Evolutionary conservation across 2,113 vertebrate species (phyloP).

Genomic region (Tympanuchus pallidicinctus): DNA sequence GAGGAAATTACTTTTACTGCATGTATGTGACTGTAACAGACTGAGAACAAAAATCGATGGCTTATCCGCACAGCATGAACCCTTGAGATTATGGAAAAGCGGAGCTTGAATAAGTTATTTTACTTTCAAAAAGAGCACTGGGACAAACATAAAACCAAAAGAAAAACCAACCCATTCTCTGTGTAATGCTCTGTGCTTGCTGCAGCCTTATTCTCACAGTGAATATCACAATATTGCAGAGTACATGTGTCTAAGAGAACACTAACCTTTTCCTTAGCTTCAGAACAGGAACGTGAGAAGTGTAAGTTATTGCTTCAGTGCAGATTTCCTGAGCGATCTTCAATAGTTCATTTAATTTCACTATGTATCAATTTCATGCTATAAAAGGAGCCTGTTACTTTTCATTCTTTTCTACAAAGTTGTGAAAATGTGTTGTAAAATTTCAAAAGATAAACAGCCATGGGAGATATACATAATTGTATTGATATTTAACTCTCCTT

Average conservation of each 20-base stretch:
- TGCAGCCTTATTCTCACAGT: not conserved
- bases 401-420: not conserved
- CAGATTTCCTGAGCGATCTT: not conserved
- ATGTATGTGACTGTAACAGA: conserved; percentile 57
- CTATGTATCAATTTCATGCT: not conserved
- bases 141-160: conserved; percentile 11
- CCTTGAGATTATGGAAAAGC: conserved; percentile 63
- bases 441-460: not conserved
- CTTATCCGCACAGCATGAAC: conserved; percentile 33
- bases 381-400: not conserved
- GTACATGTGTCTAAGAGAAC: not conserved
- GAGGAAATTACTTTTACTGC: conserved; percentile 68
- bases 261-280: not conserved
- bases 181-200: not conserved
- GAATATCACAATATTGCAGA: not conserved
- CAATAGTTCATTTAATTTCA: not conserved
- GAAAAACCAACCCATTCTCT: not conserved
- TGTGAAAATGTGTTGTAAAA: not conserved
- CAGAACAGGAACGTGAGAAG: not conserved
- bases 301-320: not conserved
- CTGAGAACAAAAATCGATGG: conserved; percentile 66
- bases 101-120: conserved; percentile 64
- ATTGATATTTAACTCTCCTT: not conserved
- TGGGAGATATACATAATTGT: not conserved
- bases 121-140: conserved; percentile 27